Base-by-base conservation (phyloP, 2,888 invertebrate species). In the Heliothis peltigera region DNA sequence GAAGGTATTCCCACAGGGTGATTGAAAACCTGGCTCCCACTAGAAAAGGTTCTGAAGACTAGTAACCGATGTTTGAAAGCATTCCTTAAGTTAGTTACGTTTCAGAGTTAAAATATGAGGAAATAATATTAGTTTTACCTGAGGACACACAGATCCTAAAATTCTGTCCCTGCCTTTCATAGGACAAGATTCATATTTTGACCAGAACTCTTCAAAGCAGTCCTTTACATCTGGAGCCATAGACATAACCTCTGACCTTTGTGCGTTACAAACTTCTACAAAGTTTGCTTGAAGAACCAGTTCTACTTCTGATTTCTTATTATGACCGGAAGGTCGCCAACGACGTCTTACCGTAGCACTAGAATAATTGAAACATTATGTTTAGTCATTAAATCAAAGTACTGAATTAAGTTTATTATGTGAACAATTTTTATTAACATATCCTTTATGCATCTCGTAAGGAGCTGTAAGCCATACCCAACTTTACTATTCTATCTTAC, bases 121-220 rank as follows among this genome's bases (percentile, higher is more conserved):
- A n/a, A n/a, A 8, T 1, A 2, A 12, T 10, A 12, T 10, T 3
- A 32, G 3, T 0, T 10, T 12, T 48, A 97, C 97, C 94, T 98
- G 96, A n/a, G 98, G 98, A 90, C 98, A 98, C 71, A 98, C 96
- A 56, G 98, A 97, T 63, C 96, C 95, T 44, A 98, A 87, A 79
- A 98, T 98, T 70, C 96, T 95, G 89, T 98, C 97, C 71, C 98
- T 95, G 0, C 97, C 98, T 65, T 95, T 95, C 71, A 98, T 90
- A 0, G 97, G 97, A 69, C 96, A 93, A 22, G 94, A 87, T 64
- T 92, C 87, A 88, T 97, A 96, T 55, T 95, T 95, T 1, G 93
- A 83, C 98, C 98, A 98, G 91, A 97, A 98, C 48, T 95, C 94
- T 28, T 93, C 89, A 84, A 98, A 98, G 77, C 97, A 96, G 48